These are phyloP conservation scores for Gari tellinella DNA, from an alignment of 2,888 invertebrate species.

Conservation along the genomic window DNA sequence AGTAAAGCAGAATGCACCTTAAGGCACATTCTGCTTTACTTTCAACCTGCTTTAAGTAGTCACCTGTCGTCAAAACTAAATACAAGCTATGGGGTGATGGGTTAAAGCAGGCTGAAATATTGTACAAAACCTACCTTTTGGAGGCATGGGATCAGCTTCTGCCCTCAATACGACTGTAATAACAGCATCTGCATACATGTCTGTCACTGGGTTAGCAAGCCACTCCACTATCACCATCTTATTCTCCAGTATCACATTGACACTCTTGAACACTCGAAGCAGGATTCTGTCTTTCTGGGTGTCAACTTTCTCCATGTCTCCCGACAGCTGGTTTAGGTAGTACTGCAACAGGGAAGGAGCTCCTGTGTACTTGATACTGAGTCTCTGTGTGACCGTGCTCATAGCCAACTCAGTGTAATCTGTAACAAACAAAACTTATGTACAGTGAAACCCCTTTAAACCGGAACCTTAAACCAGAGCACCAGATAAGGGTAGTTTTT, in stretches of 20 bases:
- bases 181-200: constrained; percentile 99
- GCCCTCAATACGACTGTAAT: constrained; percentile 91
- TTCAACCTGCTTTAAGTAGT: no score
- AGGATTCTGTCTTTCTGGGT: constrained; percentile 61
- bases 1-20: no score
- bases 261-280: constrained; percentile 92
- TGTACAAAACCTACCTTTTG: no score
- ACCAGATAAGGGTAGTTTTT: no score
- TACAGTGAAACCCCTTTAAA: no score
- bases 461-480: no score
- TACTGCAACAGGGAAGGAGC: constrained; percentile 86
- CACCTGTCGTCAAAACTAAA: no score
- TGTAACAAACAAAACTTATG: constrained; percentile 83
- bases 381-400: constrained; percentile 96
- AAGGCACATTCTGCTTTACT: no score
- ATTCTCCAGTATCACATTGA: constrained; percentile 92
- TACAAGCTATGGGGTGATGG: no score
- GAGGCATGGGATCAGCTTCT: constrained; percentile 76
- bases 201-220: constrained; percentile 97
- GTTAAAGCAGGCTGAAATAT: no score
- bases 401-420: constrained; percentile 98
- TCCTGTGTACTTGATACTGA: constrained; percentile 94
- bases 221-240: constrained; percentile 96
- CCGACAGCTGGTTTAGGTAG: constrained; percentile 84
- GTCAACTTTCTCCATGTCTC: constrained; percentile 78